Evolutionary conservation across 2,888 invertebrate species (phyloP).

Genomic region (Auanema freiburgensis): DNA sequence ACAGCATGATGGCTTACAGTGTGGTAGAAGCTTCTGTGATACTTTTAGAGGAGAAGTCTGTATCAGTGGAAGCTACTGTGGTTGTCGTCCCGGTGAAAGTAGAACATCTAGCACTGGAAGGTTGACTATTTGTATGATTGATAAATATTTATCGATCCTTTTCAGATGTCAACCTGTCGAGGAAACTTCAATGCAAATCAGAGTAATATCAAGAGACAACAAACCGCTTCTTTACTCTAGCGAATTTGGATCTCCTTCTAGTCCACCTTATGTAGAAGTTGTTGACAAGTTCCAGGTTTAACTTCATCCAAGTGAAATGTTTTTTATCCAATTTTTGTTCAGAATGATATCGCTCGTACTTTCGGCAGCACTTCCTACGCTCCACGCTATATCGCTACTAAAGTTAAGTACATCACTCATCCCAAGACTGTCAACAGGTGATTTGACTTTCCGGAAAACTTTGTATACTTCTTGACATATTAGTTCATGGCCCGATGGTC

Average conservation of each 20-base stretch:
- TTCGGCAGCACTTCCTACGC: conserved; percentile 58
- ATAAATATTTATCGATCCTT: no score
- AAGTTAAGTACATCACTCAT: conserved; percentile 61
- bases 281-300: conserved; percentile 44
- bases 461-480: not conserved
- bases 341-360: conserved; percentile 56
- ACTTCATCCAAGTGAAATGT: not conserved
- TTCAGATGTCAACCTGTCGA: conserved; percentile 40
- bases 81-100: conserved; percentile 60
- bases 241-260: conserved; percentile 50
- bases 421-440: conserved; percentile 59
- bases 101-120: conserved; percentile 38
- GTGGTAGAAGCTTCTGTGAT: conserved; percentile 50
- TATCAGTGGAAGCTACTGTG: conserved; percentile 59
- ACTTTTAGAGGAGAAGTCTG: conserved; percentile 53
- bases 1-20: conserved; percentile 42
- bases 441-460: not conserved
- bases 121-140: conserved; percentile 5
- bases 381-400: conserved; percentile 55
- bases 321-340: not conserved
- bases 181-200: conserved; percentile 50
- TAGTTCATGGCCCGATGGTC: conserved; percentile 61
- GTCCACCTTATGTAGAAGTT: conserved; percentile 59
- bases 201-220: conserved; percentile 48
- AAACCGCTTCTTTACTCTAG: conserved; percentile 59